Evolutionary conservation across 2,113 vertebrate genomes (phyloP).

Genomic region (Falco punctatus): DNA sequence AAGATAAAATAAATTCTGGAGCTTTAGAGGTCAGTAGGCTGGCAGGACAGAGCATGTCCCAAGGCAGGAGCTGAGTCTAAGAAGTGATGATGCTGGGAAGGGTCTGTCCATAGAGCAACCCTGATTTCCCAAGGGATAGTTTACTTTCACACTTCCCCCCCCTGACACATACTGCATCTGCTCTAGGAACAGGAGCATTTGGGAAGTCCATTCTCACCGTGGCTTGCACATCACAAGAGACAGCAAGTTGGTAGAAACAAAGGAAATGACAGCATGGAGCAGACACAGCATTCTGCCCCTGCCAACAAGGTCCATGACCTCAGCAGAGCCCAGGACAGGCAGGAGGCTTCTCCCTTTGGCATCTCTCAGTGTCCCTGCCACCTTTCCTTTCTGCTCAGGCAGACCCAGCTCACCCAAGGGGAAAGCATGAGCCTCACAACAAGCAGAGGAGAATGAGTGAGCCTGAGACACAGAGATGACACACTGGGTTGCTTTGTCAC

Average conservation of each 20-base stretch:
- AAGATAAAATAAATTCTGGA: background rate
- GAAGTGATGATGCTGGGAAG: background rate
- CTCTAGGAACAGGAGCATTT: background rate
- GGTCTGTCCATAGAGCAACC: background rate
- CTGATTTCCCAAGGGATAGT: background rate
- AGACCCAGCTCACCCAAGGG: background rate
- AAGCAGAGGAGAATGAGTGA: background rate
- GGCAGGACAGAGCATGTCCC: background rate
- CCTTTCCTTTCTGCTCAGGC: background rate
- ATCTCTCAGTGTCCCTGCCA: background rate
- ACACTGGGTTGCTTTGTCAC: background rate
- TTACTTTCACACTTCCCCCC: background rate
- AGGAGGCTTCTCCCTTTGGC: background rate
- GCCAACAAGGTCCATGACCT: rapidly evolving
- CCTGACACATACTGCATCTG: rapidly evolving
- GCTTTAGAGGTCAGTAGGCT: background rate
- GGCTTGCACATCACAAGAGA: background rate
- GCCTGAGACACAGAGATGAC: background rate
- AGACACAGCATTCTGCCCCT: background rate
- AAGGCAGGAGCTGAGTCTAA: background rate
- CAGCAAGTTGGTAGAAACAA: background rate
- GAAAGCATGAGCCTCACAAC: background rate
- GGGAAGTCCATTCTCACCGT: background rate
- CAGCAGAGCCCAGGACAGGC: rapidly evolving
- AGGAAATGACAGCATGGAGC: background rate